phyloP scores from a whole-genome alignment of 2,113 vertebrate genomes.

The Rostratula benghalensis region DNA sequence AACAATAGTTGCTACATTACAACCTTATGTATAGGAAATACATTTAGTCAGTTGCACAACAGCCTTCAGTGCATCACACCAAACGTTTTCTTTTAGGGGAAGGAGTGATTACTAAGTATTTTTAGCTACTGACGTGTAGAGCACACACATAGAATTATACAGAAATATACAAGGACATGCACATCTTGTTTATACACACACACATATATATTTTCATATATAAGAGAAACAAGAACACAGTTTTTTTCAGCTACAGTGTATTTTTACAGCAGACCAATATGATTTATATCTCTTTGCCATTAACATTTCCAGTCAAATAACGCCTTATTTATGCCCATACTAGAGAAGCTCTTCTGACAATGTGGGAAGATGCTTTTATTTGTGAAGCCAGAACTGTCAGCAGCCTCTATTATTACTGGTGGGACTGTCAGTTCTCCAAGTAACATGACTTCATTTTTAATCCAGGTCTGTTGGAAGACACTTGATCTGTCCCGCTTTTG shows the following conservation, averaged over 20 bases:
- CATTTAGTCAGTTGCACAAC: neutral
- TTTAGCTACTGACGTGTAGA: neutral
- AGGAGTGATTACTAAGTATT: neutral
- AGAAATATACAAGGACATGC: neutral
- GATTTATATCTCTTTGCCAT: neutral
- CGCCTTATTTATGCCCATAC: neutral
- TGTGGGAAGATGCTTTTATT: neutral
- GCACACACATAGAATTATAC: neutral
- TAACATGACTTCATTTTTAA: slow-evolving; percentile 43
- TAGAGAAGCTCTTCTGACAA: neutral
- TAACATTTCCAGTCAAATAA: slow-evolving; percentile 20
- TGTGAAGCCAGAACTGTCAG: slow-evolving; percentile 11
- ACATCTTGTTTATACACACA: neutral
- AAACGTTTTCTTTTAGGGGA: neutral
- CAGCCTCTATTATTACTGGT: slow-evolving; percentile 41
- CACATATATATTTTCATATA: neutral
- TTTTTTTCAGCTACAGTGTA: slow-evolving; percentile 2
- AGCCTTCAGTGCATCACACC: neutral
- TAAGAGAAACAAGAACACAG: neutral
- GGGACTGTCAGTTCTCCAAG: slow-evolving; percentile 41
- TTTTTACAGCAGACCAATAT: neutral
- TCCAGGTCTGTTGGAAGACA: slow-evolving; percentile 7
- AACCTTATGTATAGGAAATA: neutral
- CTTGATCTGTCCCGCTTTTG: neutral
- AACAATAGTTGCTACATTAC: slow-evolving; percentile 1